Evolutionary conservation across 1,140 invertebrate species (phyloP), one percentile per base, ranked within the genome.

Genomic region (Bombus haemorrhoidalis): DNA sequence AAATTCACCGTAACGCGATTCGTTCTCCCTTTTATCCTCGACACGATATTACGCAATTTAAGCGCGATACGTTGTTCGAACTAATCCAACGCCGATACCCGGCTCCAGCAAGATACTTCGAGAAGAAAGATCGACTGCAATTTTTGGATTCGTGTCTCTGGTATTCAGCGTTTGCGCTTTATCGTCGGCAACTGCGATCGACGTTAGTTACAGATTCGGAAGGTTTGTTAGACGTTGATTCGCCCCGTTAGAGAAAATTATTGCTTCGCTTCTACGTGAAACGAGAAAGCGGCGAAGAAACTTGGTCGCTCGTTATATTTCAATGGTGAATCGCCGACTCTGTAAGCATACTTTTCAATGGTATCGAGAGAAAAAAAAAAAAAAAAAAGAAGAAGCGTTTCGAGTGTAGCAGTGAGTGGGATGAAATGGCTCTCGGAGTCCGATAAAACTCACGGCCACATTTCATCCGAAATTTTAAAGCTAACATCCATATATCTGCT

Each of bases 381-480:
- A n/a, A n/a, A n/a, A n/a, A n/a, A n/a, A n/a, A n/a, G n/a, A n/a
- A n/a, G n/a, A n/a, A 68, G 10, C 8, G 34, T 59, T 37, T 76
- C 34, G 25, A 57, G 25, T n/a, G 34, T 15, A 34, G n/a, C 9
- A 77, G 34, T n/a, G n/a, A 3, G 28, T 5, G 37, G 13, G 41
- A 64, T 32, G 59, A 32, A 66, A 78, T 47, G 32, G 25, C 22
- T 79, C 41, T 68, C 62, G 6, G 41, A 28, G 39, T 0, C 77
- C n/a, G 77, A 79, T 79, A 68, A 79, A 79, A 47, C 39, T 22
- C 18, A 5, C 9, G n/a, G 62, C 32, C 39, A 68, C 77, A 68
- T 68, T 79, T 79, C 62, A 43, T 68, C 41, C 62, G 62, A 47
- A 66, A 79, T 41, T 79, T 68, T 28, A 68, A 79, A 79, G 62